Conservation (phyloP, 2,113 vertebrate species). For the Carassius auratus region DNA sequence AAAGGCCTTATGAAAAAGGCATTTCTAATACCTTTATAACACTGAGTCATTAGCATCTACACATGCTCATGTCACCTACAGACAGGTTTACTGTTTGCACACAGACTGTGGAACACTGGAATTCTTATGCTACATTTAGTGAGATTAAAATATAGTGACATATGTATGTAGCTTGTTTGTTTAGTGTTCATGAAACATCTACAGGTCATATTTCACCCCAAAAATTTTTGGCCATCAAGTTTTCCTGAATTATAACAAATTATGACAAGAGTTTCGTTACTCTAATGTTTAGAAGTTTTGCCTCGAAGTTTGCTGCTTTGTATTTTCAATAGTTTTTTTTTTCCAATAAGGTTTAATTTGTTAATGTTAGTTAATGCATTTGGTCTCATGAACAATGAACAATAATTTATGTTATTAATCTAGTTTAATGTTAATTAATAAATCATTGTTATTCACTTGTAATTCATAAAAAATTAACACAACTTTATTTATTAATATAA, state of each 20-base stretch:
- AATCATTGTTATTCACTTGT: background rate
- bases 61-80: background rate
- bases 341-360: background rate
- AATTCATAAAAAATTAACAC: background rate
- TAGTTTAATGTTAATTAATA: background rate
- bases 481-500: background rate
- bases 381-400: background rate
- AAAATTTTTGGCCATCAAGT: background rate
- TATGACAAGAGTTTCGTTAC: background rate
- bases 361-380: background rate
- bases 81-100: background rate
- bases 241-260: background rate
- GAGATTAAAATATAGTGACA: background rate
- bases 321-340: background rate
- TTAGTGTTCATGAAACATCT: background rate
- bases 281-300: background rate
- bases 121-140: slow-evolving; percentile 26
- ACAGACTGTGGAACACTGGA: background rate
- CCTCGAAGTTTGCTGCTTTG: background rate
- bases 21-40: slow-evolving; percentile 23
- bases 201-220: slow-evolving; percentile 10
- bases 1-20: slow-evolving; percentile 11
- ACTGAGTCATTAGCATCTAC: slow-evolving; percentile 12
- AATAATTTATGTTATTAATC: background rate
- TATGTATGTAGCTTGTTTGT: background rate